Base-by-base conservation (phyloP, 2,888 invertebrate genomes). In the Oeneis ivallda region DNA sequence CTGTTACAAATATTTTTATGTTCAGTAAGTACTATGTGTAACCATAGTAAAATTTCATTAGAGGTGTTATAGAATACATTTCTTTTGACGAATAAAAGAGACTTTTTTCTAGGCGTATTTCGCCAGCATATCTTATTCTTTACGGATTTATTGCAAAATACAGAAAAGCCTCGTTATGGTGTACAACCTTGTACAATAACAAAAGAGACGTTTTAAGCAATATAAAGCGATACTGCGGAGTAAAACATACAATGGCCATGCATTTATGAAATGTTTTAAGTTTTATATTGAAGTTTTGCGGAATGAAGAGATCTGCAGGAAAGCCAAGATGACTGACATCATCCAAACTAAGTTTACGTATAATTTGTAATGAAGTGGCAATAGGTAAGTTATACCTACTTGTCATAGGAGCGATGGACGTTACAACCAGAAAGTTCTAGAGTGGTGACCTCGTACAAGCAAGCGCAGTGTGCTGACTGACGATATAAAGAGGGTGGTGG, bases 31-130 rank as follows among this genome's bases (percentile, higher is more conserved):
- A 52, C 37, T 54, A 37, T 54, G 57, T 57, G 8, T 57, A n/a
- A 45, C 59, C 2, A 11, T 17, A 59, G 47, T 59, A 37, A 59
- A 59, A 39, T 50, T 39, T 17, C 37, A 56, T 37, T 50, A 4
- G 47, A 50, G 49, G 47, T 60, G 47, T 59, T 59, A 59, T 50
- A 26, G 60, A 37, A 50, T 39, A 60, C 19, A 49, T 50, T 60
- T 39, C 47, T 50, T 60, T 60, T 50, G 1, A n/a, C 17, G 50
- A 50, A 60, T 60, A 60, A 50, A 50, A 37, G 47, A 49, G 34
- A 11, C 26, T 58, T 59, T 37, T 60, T 49, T 50, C 19, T 13
- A 19, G 37, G 39, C 17, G 49, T 50, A 13, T 59, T 59, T 59
- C n/a, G 49, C 47, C 39, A 37, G 4, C 3, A 59, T 17, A 49